A percentile compares a stretch with the other conserved stretches of the same genome.
These are phyloP conservation scores for Prionchulus punctatus DNA, from an alignment of 2,888 invertebrate genomes.

Conservation along the genomic window DNA sequence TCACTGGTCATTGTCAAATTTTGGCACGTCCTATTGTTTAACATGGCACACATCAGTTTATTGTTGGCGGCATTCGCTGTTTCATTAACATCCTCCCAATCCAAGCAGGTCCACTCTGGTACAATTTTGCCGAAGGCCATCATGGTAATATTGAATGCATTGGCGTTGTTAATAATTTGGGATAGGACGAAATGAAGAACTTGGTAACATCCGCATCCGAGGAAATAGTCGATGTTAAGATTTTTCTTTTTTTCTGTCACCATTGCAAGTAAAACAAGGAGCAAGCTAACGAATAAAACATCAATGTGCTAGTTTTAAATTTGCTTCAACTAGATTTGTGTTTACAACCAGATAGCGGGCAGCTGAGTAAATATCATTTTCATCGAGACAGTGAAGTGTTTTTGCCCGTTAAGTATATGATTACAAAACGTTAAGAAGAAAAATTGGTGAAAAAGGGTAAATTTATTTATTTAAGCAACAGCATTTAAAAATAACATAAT, in stretches of 20 bases:
- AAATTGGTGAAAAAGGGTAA: too few species aligned
- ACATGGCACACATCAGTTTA: neutral
- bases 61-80: neutral
- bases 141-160: neutral
- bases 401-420: too few species aligned
- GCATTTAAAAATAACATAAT: too few species aligned
- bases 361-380: too few species aligned
- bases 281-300: too few species aligned
- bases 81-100: neutral
- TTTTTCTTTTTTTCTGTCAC: neutral
- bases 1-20: neutral
- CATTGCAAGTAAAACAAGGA: too few species aligned
- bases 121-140: slow-evolving; percentile 3
- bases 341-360: too few species aligned
- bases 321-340: too few species aligned
- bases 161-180: neutral
- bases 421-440: too few species aligned
- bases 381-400: too few species aligned
- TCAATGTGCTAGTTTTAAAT: too few species aligned
- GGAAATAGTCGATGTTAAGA: neutral
- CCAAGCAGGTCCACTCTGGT: neutral
- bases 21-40: neutral
- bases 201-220: neutral
- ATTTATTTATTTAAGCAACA: too few species aligned
- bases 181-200: neutral